Base-by-base conservation (phyloP, 2,113 vertebrate genomes). In the Labeo rohita region DNA sequence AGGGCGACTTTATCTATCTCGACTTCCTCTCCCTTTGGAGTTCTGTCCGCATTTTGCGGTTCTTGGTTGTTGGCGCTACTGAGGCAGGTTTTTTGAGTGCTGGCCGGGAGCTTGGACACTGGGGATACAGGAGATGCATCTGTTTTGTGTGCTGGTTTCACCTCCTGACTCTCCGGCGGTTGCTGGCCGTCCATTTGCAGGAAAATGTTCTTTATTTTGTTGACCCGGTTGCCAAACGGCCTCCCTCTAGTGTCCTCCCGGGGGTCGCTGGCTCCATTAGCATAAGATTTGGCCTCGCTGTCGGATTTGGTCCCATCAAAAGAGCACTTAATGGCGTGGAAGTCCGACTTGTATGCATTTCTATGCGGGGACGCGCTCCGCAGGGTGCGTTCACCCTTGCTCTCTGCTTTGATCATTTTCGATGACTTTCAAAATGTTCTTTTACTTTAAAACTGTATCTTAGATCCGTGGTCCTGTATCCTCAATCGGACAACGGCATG, bases 201-300 rank as follows among this genome's bases (percentile, higher is more conserved):
- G 90, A 98, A 97, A 90, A 98, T 97, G 78, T 95, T 98, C 92
- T 98, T 98, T 87, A 98, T 98, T 92, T 98, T 98, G 90, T 96
- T 96, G 43, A 98, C 96, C 81, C 97, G 92, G 80, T 95, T 98
- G 80, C 97, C 97, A 0, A 97, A 97, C 66, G 95, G 95, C 88
- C 97, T 95, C 47, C 97, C 97, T 85, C 97, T 94, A 2, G 94
- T 92, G 85, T 96, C 96, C 8, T 95, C 95, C 54, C 93, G 87
- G 70, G 93, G 93, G 89, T 95, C 96, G 85, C 90, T 94, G 72
- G 95, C 95, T 0, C 96, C 96, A 92, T 93, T 97, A 89, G 97
- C 92, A 91, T 95, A 95, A 0, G 91, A 90, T 80, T 89, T 95
- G 74, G 95, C 89, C 54, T 93, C 0, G 0, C 92, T 93, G 43